Evolutionary conservation across 2,113 vertebrate species (phyloP).

Genomic region (Pollachius pollachius): DNA sequence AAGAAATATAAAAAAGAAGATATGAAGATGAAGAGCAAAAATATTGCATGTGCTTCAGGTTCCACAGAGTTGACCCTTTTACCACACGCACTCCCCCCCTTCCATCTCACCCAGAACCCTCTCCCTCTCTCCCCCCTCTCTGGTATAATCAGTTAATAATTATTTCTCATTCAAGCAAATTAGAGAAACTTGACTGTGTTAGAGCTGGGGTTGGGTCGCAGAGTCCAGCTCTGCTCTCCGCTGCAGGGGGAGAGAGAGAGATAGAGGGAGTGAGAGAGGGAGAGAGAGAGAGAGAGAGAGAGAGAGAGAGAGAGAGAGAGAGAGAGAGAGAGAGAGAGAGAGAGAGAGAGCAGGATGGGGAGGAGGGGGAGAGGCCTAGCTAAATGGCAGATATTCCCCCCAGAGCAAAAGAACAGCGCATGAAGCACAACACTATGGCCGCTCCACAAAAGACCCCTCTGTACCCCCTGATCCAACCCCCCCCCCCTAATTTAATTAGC

Average conservation of each 20-base stretch:
- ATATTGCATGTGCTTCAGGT: constrained; percentile 85
- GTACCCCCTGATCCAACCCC: constrained; percentile 89
- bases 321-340: no score
- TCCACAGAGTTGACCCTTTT: constrained; percentile 79
- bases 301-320: no score
- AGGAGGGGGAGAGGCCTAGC: constrained; percentile 44
- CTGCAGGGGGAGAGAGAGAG: constrained; percentile 81
- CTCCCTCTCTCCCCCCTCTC: constrained; percentile 43
- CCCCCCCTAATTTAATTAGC: constrained; percentile 98
- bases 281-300: no score
- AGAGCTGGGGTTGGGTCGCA: constrained; percentile 55
- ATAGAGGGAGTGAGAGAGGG: no score
- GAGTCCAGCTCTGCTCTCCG: constrained; percentile 88
- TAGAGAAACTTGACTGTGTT: constrained; percentile 96
- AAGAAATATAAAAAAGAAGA: constrained; percentile 83
- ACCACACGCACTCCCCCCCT: constrained; percentile 60
- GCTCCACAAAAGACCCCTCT: constrained; percentile 93
- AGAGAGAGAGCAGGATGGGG: no score
- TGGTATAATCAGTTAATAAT: constrained; percentile 99
- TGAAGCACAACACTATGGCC: constrained; percentile 98
- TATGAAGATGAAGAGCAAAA: constrained; percentile 35
- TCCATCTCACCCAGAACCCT: constrained; percentile 39
- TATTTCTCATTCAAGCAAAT: constrained; percentile 98
- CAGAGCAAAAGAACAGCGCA: constrained; percentile 84
- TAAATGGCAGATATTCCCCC: constrained; percentile 98